These are phyloP conservation scores for Myopa tessellatipennis DNA, from an alignment of 2,888 invertebrate genomes.

Conservation along the genomic window DNA sequence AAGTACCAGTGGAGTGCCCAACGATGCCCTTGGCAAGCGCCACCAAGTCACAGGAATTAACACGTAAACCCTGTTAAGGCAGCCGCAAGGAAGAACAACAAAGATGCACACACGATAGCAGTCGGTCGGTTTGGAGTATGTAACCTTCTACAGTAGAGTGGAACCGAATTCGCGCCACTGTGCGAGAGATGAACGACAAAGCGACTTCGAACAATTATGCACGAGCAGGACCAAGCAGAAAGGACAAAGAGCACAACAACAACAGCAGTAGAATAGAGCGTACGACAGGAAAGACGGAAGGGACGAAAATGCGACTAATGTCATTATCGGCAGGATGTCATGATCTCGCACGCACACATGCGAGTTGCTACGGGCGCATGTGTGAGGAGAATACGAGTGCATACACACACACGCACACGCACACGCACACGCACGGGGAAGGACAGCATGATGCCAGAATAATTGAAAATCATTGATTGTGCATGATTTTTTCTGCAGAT, in stretches of 20 bases:
- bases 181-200: neutral
- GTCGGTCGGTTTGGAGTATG: no score
- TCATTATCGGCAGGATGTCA: conserved; percentile 7
- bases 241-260: neutral
- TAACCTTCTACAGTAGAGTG: no score
- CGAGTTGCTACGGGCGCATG: neutral
- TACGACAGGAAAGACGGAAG: no score
- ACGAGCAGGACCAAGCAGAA: conserved; percentile 14
- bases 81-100: neutral
- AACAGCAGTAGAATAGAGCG: neutral
- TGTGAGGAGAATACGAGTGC: neutral
- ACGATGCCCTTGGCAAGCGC: conserved; percentile 8
- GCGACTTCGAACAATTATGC: conserved; percentile 38
- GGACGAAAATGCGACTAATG: neutral
- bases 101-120: neutral
- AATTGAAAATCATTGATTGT: conserved; percentile 51
- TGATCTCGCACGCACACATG: neutral
- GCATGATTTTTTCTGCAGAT: neutral
- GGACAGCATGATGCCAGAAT: conserved; percentile 30
- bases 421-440: neutral
- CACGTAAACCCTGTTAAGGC: conserved; percentile 21
- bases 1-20: neutral
- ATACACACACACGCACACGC: conserved; percentile 25
- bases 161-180: neutral
- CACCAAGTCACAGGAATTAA: conserved; percentile 8